These are phyloP conservation scores for Bradysia coprophila DNA, from an alignment of 1,140 invertebrate species.

Conservation along the genomic window DNA sequence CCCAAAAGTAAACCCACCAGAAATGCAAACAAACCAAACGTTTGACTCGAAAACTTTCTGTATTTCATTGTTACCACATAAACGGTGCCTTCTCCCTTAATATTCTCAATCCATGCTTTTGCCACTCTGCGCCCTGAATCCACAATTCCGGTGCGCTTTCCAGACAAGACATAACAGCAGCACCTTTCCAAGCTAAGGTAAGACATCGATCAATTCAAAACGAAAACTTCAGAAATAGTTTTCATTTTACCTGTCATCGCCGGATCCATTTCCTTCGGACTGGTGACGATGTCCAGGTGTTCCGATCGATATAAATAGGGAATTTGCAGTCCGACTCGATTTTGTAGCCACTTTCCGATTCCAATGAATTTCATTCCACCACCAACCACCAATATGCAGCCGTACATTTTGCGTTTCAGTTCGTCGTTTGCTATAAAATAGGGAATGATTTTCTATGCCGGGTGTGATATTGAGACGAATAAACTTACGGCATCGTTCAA, in stretches of 20 bases:
- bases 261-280: slow-evolving; percentile 79
- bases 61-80: slow-evolving; percentile 36
- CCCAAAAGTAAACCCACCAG: too few species aligned
- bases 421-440: slow-evolving; percentile 49
- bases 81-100: slow-evolving; percentile 74
- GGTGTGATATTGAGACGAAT: too few species aligned
- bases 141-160: slow-evolving; percentile 88
- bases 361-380: slow-evolving; percentile 79
- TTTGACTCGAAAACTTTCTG: background rate
- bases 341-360: slow-evolving; percentile 73
- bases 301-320: slow-evolving; percentile 59
- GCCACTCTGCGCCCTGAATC: slow-evolving; percentile 77
- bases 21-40: background rate
- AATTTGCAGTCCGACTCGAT: slow-evolving; percentile 65
- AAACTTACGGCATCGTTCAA: slow-evolving; percentile 64
- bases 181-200: slow-evolving; percentile 93
- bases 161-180: slow-evolving; percentile 76
- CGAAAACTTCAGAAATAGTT: too few species aligned
- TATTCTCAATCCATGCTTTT: slow-evolving; percentile 63
- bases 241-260: too few species aligned
- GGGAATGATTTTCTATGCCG: slow-evolving; percentile 5
- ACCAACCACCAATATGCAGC: slow-evolving; percentile 78
- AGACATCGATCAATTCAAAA: too few species aligned
- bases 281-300: slow-evolving; percentile 63
- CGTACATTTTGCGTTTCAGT: slow-evolving; percentile 86